These are phyloP conservation scores for Sterna hirundo DNA, from an alignment of 2,113 vertebrate species.

Conservation along the genomic window DNA sequence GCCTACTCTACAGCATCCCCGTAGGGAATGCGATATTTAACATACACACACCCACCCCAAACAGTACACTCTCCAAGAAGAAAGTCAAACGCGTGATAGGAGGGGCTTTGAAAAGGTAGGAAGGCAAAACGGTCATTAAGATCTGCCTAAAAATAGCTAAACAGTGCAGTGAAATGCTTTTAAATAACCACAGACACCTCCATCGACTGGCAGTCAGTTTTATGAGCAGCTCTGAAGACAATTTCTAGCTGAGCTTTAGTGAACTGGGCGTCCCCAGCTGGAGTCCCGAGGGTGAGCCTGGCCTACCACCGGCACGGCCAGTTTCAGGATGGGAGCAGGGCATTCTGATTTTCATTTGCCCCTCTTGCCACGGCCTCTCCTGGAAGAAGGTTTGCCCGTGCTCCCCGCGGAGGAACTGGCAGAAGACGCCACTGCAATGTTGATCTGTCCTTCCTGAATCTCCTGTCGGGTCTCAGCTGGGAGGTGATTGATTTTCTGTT, in stretches of 20 bases:
- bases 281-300: not conserved
- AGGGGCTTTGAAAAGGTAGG: constrained; percentile 36
- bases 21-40: not conserved
- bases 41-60: not conserved
- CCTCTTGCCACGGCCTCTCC: constrained; percentile 89
- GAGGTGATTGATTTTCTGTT: constrained; percentile 93
- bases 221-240: constrained; percentile 65
- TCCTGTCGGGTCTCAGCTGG: constrained; percentile 88
- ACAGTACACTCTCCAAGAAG: not conserved
- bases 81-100: not conserved
- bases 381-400: constrained; percentile 75
- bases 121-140: constrained; percentile 65
- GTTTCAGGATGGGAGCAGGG: not conserved
- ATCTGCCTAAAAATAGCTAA: constrained; percentile 60
- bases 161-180: constrained; percentile 44
- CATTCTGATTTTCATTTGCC: constrained; percentile 79
- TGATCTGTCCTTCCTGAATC: constrained; percentile 97
- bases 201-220: constrained; percentile 29
- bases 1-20: not conserved
- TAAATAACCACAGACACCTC: constrained; percentile 40
- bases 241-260: constrained; percentile 42
- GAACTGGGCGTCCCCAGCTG: not conserved
- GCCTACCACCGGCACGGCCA: not conserved
- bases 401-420: constrained; percentile 67
- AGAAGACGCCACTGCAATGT: constrained; percentile 81